Evolutionary conservation across 1,140 invertebrate genomes (phyloP), one percentile per base, ranked within the genome.

Genomic region (Oncopodura yosiiana): DNA sequence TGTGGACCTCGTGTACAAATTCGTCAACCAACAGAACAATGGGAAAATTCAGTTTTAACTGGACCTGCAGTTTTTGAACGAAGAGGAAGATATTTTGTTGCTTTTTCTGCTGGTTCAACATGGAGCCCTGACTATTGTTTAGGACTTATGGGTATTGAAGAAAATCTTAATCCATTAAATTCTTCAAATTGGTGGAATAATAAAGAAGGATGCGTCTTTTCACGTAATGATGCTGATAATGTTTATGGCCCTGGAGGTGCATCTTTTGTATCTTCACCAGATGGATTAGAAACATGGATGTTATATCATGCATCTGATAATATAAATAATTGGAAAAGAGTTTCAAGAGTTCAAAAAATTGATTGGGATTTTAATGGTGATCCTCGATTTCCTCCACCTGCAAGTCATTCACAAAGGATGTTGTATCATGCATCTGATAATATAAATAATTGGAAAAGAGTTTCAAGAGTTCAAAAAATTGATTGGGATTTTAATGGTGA

Each of bases 271-370:
- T 21, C 27, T 18, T 53, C 51, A n/a, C 24, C 24, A 60, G 49
- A 50, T 30, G 23, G 21, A 9, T 24, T 34, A 1, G 49, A 51
- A 18, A 51, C 49, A 1, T 51, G 49, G 49, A 51, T 51, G 1
- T 19, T 42, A 12, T 51, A 41, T 11, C 49, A 51, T 42, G 49
- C 49, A 5, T 41, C 49, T 0, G 24, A 42, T 26, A 29, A 41
- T 16, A 38, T 51, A 4, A 42, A 51, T 30, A 32, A 51, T 51
- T 38, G 37, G 3, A 38, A 38, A 0, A 29, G 14, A 30, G 18
- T 57, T 19, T 49, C 55, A 2, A 37, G 55, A 2, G 52, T 57
- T 30, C 49, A 51, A 12, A 57, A 57, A 50, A 46, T 57, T 36
- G 55, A 57, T 21, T 57, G 49, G 49, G 43, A 52, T 51, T 2